Evolutionary conservation across 2,113 vertebrate species (phyloP).

Genomic region (Harpagus bidentatus): DNA sequence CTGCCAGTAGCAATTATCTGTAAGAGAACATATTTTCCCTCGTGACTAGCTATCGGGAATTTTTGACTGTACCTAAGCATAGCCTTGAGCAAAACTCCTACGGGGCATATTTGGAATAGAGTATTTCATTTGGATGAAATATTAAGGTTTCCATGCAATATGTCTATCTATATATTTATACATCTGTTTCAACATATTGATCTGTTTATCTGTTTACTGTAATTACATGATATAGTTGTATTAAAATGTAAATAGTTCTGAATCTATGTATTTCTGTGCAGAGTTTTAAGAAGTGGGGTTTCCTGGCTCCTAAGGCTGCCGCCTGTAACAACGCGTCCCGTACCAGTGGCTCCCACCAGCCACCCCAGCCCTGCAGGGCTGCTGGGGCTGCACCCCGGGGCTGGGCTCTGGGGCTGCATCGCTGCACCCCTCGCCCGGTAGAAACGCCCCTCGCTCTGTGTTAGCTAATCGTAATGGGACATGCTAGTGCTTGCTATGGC

Average conservation of each 20-base stretch:
- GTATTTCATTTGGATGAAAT: constrained; percentile 78
- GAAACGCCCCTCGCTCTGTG: accelerated
- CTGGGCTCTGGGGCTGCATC: neutral
- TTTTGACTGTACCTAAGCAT: constrained; percentile 82
- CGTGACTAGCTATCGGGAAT: constrained; percentile 78
- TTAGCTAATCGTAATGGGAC: neutral
- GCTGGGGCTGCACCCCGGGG: neutral
- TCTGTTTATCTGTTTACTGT: constrained; percentile 76
- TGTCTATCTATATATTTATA: constrained; percentile 72
- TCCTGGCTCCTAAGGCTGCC: neutral
- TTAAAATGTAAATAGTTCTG: constrained; percentile 68
- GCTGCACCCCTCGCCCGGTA: neutral
- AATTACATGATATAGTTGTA: constrained; percentile 68
- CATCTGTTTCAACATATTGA: constrained; percentile 78
- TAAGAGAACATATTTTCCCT: constrained; percentile 90
- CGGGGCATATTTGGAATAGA: constrained; percentile 74
- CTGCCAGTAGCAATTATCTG: constrained; percentile 94
- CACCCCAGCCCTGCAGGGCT: neutral
- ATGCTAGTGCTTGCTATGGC: accelerated
- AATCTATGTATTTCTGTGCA: constrained; percentile 19
- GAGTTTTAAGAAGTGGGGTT: constrained; percentile 11
- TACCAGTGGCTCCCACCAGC: neutral
- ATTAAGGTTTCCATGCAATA: constrained; percentile 71
- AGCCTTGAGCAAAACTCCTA: constrained; percentile 85
- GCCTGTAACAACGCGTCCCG: neutral